Evolutionary conservation across 1,140 invertebrate genomes (phyloP).

Genomic region (Metaphire vulgaris): DNA sequence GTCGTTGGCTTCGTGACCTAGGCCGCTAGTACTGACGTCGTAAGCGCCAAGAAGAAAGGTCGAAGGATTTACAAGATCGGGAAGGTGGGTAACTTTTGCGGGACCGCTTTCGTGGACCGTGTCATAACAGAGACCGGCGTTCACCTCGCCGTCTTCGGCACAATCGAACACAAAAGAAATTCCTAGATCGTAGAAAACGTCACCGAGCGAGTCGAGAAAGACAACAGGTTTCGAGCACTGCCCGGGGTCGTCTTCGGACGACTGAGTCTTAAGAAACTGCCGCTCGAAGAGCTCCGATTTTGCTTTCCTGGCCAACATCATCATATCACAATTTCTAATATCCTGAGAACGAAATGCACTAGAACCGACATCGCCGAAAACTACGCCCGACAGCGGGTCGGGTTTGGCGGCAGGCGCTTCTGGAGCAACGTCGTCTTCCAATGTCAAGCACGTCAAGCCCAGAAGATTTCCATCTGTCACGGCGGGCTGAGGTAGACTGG

Average conservation of each 20-base stretch:
- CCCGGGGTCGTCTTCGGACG: neutral
- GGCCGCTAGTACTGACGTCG: no score
- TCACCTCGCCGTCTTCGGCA: no score
- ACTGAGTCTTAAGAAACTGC: neutral
- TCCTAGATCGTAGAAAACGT: neutral
- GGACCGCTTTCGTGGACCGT: no score
- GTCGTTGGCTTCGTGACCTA: no score
- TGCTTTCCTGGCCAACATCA: neutral
- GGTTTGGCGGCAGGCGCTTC: neutral
- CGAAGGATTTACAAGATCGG: no score
- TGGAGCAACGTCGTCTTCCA: neutral
- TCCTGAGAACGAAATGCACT: neutral
- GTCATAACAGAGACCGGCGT: no score
- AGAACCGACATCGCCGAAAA: neutral
- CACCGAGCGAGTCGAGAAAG: neutral
- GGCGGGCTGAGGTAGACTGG: neutral
- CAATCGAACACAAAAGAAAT: conserved; percentile 3
- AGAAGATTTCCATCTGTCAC: neutral
- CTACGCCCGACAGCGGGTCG: neutral
- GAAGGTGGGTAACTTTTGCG: no score
- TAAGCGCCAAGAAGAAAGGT: no score
- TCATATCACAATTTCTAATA: neutral
- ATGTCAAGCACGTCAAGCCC: neutral
- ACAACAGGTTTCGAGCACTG: neutral
- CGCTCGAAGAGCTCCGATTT: neutral